Evolutionary conservation across 2,888 invertebrate species (phyloP).

Genomic region (Pycnomerus fuliginosus): DNA sequence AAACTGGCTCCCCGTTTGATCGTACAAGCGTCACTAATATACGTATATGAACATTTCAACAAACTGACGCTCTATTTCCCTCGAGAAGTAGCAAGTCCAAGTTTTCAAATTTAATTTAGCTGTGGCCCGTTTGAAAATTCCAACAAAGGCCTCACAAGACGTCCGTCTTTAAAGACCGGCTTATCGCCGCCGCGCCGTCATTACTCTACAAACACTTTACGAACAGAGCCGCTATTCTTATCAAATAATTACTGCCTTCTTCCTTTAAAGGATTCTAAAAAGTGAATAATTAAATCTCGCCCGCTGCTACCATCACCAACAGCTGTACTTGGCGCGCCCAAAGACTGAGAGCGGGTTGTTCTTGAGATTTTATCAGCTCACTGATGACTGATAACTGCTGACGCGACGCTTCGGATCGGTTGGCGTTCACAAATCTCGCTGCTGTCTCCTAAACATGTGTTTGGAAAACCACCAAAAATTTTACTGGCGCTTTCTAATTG

Average conservation of each 20-base stretch:
- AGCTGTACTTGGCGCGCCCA: slow-evolving; percentile 24
- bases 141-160: slow-evolving; percentile 26
- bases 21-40: slow-evolving; percentile 32
- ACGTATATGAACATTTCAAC: too few species aligned
- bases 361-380: slow-evolving; percentile 28
- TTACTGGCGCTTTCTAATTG: slow-evolving; percentile 1
- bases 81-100: too few species aligned
- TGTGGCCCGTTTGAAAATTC: too few species aligned
- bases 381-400: slow-evolving; percentile 14
- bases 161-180: slow-evolving; percentile 24
- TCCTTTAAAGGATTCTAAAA: slow-evolving; percentile 27
- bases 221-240: slow-evolving; percentile 36
- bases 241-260: slow-evolving; percentile 33
- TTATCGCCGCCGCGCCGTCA: slow-evolving; percentile 35
- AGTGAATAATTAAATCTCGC: slow-evolving; percentile 32
- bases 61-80: slow-evolving; percentile 20
- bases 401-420: slow-evolving; percentile 5
- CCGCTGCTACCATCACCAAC: slow-evolving; percentile 30
- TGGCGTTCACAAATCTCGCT: background rate
- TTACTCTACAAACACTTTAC: slow-evolving; percentile 37
- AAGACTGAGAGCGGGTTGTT: slow-evolving; percentile 30
- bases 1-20: slow-evolving; percentile 34
- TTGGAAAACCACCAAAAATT: background rate
- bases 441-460: background rate
- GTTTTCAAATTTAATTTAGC: background rate